Evolutionary conservation across 1,140 invertebrate species (phyloP).

Genomic region (Homarus americanus): DNA sequence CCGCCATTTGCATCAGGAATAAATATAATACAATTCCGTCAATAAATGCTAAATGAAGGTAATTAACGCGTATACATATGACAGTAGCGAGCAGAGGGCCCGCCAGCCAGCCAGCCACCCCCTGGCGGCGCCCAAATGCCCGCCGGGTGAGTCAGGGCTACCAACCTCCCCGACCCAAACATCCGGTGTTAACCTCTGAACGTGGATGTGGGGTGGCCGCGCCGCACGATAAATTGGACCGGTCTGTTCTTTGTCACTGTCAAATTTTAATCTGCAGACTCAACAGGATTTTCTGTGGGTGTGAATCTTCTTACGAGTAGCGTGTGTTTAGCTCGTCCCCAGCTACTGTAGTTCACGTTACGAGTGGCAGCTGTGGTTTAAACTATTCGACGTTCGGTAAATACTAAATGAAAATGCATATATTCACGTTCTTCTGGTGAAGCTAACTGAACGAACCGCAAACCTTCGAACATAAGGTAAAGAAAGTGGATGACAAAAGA

Average conservation of each 20-base stretch:
- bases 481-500: too few species aligned
- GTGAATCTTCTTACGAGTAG: slow-evolving; percentile 26
- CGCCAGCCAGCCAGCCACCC: slow-evolving; percentile 5
- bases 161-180: slow-evolving; percentile 69
- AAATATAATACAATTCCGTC: not conserved
- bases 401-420: too few species aligned
- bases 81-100: slow-evolving; percentile 5
- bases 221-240: slow-evolving; percentile 67
- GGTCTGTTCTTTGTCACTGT: slow-evolving; percentile 67
- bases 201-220: slow-evolving; percentile 48
- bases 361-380: too few species aligned
- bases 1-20: not conserved
- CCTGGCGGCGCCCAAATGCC: slow-evolving; percentile 63
- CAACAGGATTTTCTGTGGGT: slow-evolving; percentile 56
- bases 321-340: too few species aligned
- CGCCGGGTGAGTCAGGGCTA: slow-evolving; percentile 66
- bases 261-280: slow-evolving; percentile 66
- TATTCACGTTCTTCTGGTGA: too few species aligned
- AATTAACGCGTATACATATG: slow-evolving; percentile 4
- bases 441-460: too few species aligned
- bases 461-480: too few species aligned
- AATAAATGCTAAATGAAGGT: not conserved
- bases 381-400: too few species aligned
- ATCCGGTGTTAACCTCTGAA: slow-evolving; percentile 63
- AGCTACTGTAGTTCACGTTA: too few species aligned